phyloP scores from a whole-genome alignment of 2,888 invertebrate species.

The Rhynchonema sp. region DNA sequence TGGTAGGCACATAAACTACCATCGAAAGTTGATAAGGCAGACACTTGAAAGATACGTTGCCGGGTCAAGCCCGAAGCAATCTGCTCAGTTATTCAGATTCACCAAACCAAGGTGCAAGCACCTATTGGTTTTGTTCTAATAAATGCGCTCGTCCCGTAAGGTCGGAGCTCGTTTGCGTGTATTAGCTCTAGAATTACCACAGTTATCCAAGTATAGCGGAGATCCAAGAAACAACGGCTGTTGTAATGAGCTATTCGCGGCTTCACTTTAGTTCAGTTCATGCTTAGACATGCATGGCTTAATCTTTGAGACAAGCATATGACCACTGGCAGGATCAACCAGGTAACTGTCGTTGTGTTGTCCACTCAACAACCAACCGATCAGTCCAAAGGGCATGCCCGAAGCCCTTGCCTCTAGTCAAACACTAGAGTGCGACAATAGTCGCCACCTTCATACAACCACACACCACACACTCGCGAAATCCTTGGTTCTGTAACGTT shows the following conservation, averaged over 20 bases:
- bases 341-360: not conserved
- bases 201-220: not conserved
- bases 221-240: not conserved
- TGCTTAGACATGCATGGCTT: not conserved
- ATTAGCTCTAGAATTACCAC: not conserved
- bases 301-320: not conserved
- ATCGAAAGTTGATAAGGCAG: constrained; percentile 21
- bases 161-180: not conserved
- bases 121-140: constrained; percentile 35
- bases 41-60: constrained; percentile 43
- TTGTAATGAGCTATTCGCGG: not conserved
- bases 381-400: no score
- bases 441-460: no score
- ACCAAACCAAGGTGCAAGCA: constrained; percentile 17
- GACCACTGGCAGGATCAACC: constrained; percentile 5
- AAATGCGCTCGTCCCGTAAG: not conserved
- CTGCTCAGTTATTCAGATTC: constrained; percentile 30
- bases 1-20: constrained; percentile 33
- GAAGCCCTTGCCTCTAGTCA: no score
- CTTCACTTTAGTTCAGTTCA: not conserved
- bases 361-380: no score
- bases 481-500: no score
- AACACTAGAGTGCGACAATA: no score
- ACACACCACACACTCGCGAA: no score
- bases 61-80: constrained; percentile 12